These are phyloP conservation scores for Erpobdella octoculata DNA, from an alignment of 2,888 invertebrate species.

Conservation along the genomic window DNA sequence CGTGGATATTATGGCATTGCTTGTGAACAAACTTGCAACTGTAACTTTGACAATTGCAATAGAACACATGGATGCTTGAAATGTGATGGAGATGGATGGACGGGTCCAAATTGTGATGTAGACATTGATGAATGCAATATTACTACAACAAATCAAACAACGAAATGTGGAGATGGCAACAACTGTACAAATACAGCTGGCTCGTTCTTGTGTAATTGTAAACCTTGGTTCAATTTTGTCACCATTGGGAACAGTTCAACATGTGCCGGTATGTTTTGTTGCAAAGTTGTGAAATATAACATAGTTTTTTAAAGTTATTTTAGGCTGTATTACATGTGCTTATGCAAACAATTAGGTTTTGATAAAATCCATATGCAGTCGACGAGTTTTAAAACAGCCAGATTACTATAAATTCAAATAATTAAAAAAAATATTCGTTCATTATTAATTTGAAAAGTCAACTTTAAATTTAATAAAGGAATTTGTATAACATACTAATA, in stretches of 20 bases:
- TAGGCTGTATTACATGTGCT: no score
- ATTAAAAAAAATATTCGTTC: no score
- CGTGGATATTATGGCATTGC: conserved; percentile 13
- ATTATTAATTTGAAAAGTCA: no score
- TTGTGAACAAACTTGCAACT: conserved; percentile 18
- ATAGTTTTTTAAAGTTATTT: no score
- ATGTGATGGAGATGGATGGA: conserved; percentile 17
- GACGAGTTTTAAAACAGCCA: no score
- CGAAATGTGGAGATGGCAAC: conserved; percentile 9
- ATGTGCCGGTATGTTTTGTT: background rate
- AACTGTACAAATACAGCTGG: conserved; percentile 26
- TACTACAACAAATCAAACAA: no score
- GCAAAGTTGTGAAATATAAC: no score
- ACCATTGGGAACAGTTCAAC: background rate
- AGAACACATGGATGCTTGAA: conserved; percentile 8
- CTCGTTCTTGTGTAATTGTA: conserved; percentile 20
- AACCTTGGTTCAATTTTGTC: background rate
- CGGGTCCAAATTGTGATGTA: conserved; percentile 1
- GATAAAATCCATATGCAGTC: no score
- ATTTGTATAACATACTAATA: no score
- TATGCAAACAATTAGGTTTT: no score
- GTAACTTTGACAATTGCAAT: background rate
- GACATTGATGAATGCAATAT: conserved; percentile 26
- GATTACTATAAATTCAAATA: no score
- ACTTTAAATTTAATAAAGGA: no score